A percentile compares a stretch with the other conserved stretches of the same genome.
Evolutionary conservation across 2,888 invertebrate species (phyloP).

Genomic region (Hydriomena furcata): DNA sequence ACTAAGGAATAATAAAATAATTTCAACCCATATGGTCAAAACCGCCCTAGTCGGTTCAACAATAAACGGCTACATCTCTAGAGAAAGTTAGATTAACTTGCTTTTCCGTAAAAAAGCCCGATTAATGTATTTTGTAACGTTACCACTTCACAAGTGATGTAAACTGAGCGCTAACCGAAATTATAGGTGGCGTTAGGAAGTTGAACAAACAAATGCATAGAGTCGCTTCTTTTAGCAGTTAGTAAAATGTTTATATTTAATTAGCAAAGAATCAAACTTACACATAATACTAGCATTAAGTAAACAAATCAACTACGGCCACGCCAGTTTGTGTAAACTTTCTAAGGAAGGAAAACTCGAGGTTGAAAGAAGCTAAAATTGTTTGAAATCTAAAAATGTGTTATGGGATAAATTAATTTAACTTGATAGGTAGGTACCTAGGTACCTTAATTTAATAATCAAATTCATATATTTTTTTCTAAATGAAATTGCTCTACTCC

Average conservation of each 20-base stretch:
- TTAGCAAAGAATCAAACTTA: too few species aligned
- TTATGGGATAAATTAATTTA: too few species aligned
- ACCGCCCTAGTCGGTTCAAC: slow-evolving; percentile 73
- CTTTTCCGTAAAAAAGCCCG: slow-evolving; percentile 54
- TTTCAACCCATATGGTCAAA: slow-evolving; percentile 44
- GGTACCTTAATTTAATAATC: too few species aligned
- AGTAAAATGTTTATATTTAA: background rate
- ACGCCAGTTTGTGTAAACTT: too few species aligned
- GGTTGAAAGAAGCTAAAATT: too few species aligned
- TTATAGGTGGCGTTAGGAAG: slow-evolving; percentile 64
- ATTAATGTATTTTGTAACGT: slow-evolving; percentile 66
- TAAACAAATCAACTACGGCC: too few species aligned
- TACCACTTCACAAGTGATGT: slow-evolving; percentile 67
- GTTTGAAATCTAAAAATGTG: too few species aligned
- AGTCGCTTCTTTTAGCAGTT: slow-evolving; percentile 36
- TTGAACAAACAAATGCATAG: slow-evolving; percentile 52
- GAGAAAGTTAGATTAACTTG: slow-evolving; percentile 49
- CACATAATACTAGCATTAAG: too few species aligned
- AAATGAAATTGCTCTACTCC: slow-evolving; percentile 40
- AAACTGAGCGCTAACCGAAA: slow-evolving; percentile 71
- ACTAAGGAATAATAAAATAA: slow-evolving; percentile 38
- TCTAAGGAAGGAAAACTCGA: too few species aligned
- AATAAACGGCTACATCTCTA: slow-evolving; percentile 76
- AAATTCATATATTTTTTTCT: too few species aligned
- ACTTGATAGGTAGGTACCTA: too few species aligned